Percentiles rank a stretch among this genome's conserved stretches.
phyloP scores from a whole-genome alignment of 1,140 invertebrate genomes.

The Drosophila santomea region DNA sequence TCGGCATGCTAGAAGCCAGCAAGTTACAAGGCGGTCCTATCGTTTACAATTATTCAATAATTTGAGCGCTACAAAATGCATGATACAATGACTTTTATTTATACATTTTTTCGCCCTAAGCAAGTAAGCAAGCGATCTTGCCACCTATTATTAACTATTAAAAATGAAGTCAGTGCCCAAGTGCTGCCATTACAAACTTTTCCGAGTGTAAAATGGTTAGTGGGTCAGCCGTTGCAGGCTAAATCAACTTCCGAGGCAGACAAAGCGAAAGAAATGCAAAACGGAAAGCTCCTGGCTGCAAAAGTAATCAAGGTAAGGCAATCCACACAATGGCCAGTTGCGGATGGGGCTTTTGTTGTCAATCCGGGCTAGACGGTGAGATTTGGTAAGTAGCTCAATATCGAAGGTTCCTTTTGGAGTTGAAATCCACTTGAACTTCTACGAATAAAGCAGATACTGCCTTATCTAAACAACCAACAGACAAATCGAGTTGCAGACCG shows the following conservation, averaged over 20 bases:
- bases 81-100: no score
- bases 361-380: slow-evolving; percentile 21
- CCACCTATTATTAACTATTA: not conserved
- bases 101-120: no score
- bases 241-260: slow-evolving; percentile 43
- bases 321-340: slow-evolving; percentile 32
- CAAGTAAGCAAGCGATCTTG: no score
- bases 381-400: slow-evolving; percentile 35
- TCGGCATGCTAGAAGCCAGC: not conserved
- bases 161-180: no score
- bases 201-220: slow-evolving; percentile 21
- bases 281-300: slow-evolving; percentile 39
- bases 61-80: no score
- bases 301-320: slow-evolving; percentile 48
- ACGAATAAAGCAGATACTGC: slow-evolving; percentile 17
- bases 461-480: slow-evolving; percentile 31
- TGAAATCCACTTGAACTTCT: slow-evolving; percentile 29
- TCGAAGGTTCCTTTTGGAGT: slow-evolving; percentile 13
- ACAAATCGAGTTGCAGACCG: slow-evolving; percentile 9
- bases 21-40: not conserved
- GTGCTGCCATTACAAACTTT: not conserved
- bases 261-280: slow-evolving; percentile 39
- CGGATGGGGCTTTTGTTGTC: slow-evolving; percentile 32
- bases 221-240: slow-evolving; percentile 48
- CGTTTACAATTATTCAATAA: no score